Percentiles rank a stretch among this genome's conserved stretches.
phyloP scores from a whole-genome alignment of 1,140 invertebrate species.

The Lysiphlebus fabarum region DNA sequence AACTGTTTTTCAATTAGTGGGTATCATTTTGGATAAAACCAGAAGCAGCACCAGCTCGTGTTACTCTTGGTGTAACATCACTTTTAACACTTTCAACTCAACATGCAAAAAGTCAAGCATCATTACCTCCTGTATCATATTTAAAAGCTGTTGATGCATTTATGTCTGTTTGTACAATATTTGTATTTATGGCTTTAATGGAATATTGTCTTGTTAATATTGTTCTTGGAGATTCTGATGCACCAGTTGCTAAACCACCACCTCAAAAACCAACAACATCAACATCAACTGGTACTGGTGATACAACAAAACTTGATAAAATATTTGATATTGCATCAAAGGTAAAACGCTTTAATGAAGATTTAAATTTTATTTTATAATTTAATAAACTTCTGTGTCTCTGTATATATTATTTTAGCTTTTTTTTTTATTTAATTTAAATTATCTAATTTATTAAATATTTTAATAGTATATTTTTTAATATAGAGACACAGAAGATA shows the following conservation, averaged over 20 bases:
- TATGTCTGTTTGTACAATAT: constrained; percentile 87
- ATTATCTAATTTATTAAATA: neutral
- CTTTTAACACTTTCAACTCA: constrained; percentile 87
- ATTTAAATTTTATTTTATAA: constrained; percentile 2
- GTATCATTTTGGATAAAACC: constrained; percentile 93
- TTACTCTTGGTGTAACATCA: constrained; percentile 87
- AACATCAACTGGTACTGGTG: constrained; percentile 41
- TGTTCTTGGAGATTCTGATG: constrained; percentile 73
- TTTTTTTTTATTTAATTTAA: too few species aligned
- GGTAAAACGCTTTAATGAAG: constrained; percentile 41
- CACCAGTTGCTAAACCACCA: constrained; percentile 51
- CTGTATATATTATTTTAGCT: constrained; percentile 9
- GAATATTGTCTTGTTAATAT: constrained; percentile 91
- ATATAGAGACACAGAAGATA: constrained; percentile 32
- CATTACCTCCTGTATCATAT: constrained; percentile 85
- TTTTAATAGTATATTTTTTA: neutral
- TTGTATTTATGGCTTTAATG: constrained; percentile 92
- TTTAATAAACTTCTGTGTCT: constrained; percentile 33
- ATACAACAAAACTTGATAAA: constrained; percentile 54
- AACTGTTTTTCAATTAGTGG: constrained; percentile 63
- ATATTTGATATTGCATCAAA: constrained; percentile 58
- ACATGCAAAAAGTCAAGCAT: constrained; percentile 85
- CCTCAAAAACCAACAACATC: constrained; percentile 38
- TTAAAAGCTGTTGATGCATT: constrained; percentile 87
- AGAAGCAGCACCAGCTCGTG: constrained; percentile 81